Base-by-base conservation (phyloP, 2,797 vertebrate genomes). In the Bradypus variegatus region DNA sequence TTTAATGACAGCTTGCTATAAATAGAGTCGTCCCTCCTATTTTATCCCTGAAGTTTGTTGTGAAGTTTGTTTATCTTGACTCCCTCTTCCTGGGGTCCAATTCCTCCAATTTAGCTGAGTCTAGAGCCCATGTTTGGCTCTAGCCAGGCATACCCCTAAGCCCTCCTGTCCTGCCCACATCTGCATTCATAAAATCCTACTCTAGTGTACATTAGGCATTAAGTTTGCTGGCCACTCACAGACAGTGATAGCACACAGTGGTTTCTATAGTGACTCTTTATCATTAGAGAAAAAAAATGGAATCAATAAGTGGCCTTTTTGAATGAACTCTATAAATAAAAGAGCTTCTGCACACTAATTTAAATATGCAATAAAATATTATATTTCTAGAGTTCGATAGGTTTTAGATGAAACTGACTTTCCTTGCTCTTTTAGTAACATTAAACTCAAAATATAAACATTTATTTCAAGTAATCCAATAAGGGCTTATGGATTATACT, bases 371-470 rank as follows among this genome's bases (percentile, higher is more conserved):
- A 72, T 81, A 58, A 91, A 72, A n/a, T 67, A 80, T 67, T 87
- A 76, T 80, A 21, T 41, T 72, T 69, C 14, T 12, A 60, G 1
- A 33, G 13, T 67, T 75, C 21, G 8, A 27, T 19, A 89, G 16
- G n/a, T n/a, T 69, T 29, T 75, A 82, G 3, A 53, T 95, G 69
- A 84, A 92, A 45, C 16, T 67, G 13, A 88, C 48, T 77, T 69
- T 69, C 88, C 84, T 94, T 95, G 81, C 83, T 62, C 81, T 91
- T 95, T 96, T 92, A 80, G 79, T 93, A 93, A 95, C 86, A 93
- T 95, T 95, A 96, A 95, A 89, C 91, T 96, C 80, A 95, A 95
- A 91, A 75, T 96, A 91, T 96, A 97, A 97, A 96, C 94, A 97
- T 96, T 96, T 96, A 95, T 95, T 97, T 92, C 83, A 38, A 95